Evolutionary conservation across 2,113 vertebrate species (phyloP), one percentile per base, ranked within the genome.

Genomic region (Eublepharis macularius): DNA sequence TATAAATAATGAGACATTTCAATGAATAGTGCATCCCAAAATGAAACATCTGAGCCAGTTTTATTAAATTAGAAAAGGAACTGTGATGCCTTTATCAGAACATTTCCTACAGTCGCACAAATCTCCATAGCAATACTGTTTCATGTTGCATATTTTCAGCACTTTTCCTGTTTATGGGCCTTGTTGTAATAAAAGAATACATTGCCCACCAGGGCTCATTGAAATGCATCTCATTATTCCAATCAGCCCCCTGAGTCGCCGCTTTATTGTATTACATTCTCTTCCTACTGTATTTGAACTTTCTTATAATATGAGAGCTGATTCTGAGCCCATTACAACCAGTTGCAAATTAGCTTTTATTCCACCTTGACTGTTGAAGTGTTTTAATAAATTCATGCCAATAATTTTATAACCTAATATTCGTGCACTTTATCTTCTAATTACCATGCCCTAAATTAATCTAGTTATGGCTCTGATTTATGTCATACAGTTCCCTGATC

Each of bases 301-400:
- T 94, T 92, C 80, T 93, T 82, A 88, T 90, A 91, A 92, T 88
- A 84, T 88, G 89, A 88, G 93, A 93, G 65, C 77, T 90, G 89
- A 94, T 93, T 94, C 87, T 86, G 76, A 93, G 78, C 74, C 91
- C 81, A 87, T 93, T 91, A 93, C 69, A 89, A 92, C 85, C 69
- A 92, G 85, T 90, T 93, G 89, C 82, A 95, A 93, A 94, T 95
- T 90, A 93, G 79, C 85, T 95, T 94, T 92, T 90, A 88, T 92
- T 87, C 90, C 83, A 66, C 54, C 89, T 57, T 91, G 84, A 88
- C 72, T 91, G 72, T 69, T 90, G 84, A 94, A 94, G 81, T 91
- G 54, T 89, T 95, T 94, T 94, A 95, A 94, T 94, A 94, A 92
- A 87, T 93, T 92, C 73, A 69, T 88, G 63, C 76, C 70, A 91